A percentile compares a stretch with the other conserved stretches of the same genome.
Evolutionary conservation across 2,888 invertebrate species (phyloP).

Genomic region (Apotomis capreana): DNA sequence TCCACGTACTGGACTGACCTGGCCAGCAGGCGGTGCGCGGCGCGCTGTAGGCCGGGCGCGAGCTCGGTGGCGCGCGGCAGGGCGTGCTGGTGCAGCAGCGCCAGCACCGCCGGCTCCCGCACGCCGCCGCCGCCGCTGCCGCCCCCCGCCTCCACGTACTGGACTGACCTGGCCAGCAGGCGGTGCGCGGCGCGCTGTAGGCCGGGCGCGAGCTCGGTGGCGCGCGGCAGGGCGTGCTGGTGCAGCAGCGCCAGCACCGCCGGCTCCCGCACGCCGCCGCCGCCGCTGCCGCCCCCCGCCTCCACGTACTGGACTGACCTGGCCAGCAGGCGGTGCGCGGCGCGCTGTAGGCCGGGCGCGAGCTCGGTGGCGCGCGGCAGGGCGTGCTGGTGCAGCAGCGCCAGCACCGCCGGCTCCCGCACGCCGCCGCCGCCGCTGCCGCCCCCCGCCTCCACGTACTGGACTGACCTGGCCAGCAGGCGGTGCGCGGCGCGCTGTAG

Average conservation of each 20-base stretch:
- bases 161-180: constrained; percentile 86
- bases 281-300: constrained; percentile 8
- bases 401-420: not conserved
- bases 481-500: constrained; percentile 66
- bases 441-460: no score
- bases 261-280: constrained; percentile 6
- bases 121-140: constrained; percentile 70
- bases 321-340: constrained; percentile 56
- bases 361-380: constrained; percentile 69
- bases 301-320: constrained; percentile 52
- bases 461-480: constrained; percentile 63
- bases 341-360: constrained; percentile 59
- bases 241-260: constrained; percentile 7
- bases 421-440: no score
- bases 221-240: constrained; percentile 6
- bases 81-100: constrained; percentile 68
- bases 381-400: constrained; percentile 83
- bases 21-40: constrained; percentile 69
- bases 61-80: constrained; percentile 66
- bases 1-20: no score
- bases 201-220: constrained; percentile 48
- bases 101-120: constrained; percentile 67
- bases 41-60: constrained; percentile 69
- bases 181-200: constrained; percentile 57
- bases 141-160: constrained; percentile 61